These are phyloP conservation scores for Acheta domesticus DNA, from an alignment of 2,888 invertebrate genomes.

Conservation along the genomic window DNA sequence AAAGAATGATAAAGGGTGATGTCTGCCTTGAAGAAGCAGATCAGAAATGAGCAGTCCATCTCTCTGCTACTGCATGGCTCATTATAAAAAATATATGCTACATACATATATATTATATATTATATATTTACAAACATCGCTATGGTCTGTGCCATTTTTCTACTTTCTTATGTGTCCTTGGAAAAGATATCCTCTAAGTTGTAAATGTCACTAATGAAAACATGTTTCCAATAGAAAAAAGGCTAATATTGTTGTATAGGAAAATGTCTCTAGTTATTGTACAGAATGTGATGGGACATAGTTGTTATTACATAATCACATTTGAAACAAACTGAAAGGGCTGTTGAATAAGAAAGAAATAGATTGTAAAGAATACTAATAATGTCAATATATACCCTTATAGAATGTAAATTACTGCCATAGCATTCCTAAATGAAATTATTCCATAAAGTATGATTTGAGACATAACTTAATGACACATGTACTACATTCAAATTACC, in stretches of 20 bases:
- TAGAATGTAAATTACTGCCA: constrained; percentile 9
- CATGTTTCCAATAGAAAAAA: constrained; percentile 34
- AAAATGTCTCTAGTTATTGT: constrained; percentile 34
- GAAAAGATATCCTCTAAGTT: constrained; percentile 25
- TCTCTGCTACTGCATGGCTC: constrained; percentile 2
- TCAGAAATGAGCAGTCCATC: not conserved
- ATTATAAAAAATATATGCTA: constrained; percentile 21
- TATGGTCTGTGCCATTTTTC: constrained; percentile 35
- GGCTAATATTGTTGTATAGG: constrained; percentile 35
- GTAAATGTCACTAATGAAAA: constrained; percentile 31
- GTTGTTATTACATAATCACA: constrained; percentile 35
- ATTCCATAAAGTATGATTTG: not conserved
- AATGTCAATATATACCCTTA: constrained; percentile 28
- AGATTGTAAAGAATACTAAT: constrained; percentile 30
- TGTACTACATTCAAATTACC: not conserved
- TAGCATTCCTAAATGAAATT: constrained; percentile 24
- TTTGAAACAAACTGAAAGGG: constrained; percentile 30
- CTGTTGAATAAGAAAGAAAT: constrained; percentile 31
- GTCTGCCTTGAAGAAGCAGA: not conserved
- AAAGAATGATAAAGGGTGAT: not conserved
- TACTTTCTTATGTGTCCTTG: constrained; percentile 36
- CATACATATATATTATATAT: not conserved
- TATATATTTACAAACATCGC: constrained; percentile 27
- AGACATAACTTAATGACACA: constrained; percentile 18
- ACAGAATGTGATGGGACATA: constrained; percentile 34